phyloP scores from a whole-genome alignment of 2,888 invertebrate species.

The Epistrophe grossulariae region DNA sequence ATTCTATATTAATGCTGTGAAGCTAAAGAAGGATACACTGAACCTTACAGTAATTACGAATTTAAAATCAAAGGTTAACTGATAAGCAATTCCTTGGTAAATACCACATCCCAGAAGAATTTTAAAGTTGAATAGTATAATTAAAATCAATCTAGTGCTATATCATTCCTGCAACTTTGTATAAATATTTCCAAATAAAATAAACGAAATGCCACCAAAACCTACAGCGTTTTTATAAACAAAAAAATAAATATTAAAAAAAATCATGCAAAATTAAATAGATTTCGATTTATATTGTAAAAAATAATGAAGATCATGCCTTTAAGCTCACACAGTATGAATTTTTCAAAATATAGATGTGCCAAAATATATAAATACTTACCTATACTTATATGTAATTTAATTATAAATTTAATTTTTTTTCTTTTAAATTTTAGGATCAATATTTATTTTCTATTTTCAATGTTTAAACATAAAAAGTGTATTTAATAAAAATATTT shows the following conservation, averaged over 20 bases:
- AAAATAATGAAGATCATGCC: neutral
- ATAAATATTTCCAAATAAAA: too few relatives aligned
- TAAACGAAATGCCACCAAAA: neutral
- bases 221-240: neutral
- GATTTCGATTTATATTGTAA: neutral
- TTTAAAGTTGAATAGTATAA: too few relatives aligned
- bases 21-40: too few relatives aligned
- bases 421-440: slow-evolving; percentile 4
- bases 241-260: neutral
- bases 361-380: slow-evolving; percentile 65
- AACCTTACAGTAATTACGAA: too few relatives aligned
- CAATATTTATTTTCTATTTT: slow-evolving; percentile 16
- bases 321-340: neutral
- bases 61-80: too few relatives aligned
- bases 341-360: slow-evolving; percentile 50
- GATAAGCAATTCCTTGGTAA: too few relatives aligned
- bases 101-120: too few relatives aligned
- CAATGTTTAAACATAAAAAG: neutral
- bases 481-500: neutral
- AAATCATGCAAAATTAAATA: neutral
- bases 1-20: too few relatives aligned
- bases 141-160: too few relatives aligned
- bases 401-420: slow-evolving; percentile 11
- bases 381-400: neutral
- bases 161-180: too few relatives aligned